Percentiles rank a stretch among this genome's conserved stretches.
These are phyloP conservation scores for Keiferia lycopersicella DNA, from an alignment of 2,888 invertebrate species.

Conservation along the genomic window DNA sequence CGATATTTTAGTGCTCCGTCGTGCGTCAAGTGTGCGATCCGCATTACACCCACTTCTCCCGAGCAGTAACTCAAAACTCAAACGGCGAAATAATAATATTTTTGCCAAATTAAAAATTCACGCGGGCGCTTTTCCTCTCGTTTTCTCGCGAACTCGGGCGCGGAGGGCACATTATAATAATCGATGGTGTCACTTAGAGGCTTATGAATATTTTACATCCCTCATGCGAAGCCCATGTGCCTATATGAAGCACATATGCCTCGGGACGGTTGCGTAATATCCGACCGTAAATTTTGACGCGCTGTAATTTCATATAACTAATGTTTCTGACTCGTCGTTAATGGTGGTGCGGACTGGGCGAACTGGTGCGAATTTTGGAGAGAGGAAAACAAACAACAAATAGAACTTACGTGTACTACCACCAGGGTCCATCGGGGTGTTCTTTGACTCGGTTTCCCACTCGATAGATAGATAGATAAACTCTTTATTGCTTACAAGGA, in stretches of 20 bases:
- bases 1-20: background rate
- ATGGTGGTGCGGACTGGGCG: background rate
- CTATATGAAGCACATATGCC: slow-evolving; percentile 11
- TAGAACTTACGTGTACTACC: too few relatives aligned
- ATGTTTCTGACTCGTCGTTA: slow-evolving; percentile 31
- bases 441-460: too few relatives aligned
- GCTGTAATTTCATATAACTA: slow-evolving; percentile 43
- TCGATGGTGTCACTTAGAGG: slow-evolving; percentile 60
- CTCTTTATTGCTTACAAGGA: too few relatives aligned
- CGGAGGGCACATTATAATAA: slow-evolving; percentile 54
- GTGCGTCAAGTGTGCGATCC: background rate
- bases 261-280: slow-evolving; percentile 39
- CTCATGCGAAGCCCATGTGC: slow-evolving; percentile 38
- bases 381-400: too few relatives aligned
- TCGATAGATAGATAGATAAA: too few relatives aligned
- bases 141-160: slow-evolving; percentile 19
- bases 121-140: slow-evolving; percentile 1
- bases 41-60: background rate
- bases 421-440: too few relatives aligned
- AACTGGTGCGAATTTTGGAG: background rate
- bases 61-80: slow-evolving; percentile 7
- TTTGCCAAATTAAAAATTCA: slow-evolving; percentile 16
- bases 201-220: slow-evolving; percentile 61
- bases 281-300: slow-evolving; percentile 46
- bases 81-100: background rate